Evolutionary conservation across 2,888 invertebrate species (phyloP), one percentile per base, ranked within the genome.

Genomic region (Megamerina dolium): DNA sequence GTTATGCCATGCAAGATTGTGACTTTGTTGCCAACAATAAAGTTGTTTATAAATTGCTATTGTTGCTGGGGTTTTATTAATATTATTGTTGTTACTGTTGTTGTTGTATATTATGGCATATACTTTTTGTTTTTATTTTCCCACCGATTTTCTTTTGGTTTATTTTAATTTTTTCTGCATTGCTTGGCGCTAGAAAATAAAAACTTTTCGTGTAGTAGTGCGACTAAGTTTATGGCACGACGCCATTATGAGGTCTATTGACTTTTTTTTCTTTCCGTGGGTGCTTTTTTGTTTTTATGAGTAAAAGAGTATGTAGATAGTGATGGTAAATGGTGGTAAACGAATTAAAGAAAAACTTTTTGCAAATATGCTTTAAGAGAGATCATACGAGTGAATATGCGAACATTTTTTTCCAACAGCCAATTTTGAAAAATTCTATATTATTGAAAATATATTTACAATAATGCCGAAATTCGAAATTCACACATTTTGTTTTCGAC

Each of bases 181-280:
- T 43, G 50, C 41, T 41, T 32, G 33, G 43, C 38, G 41, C 41
- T 38, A 43, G 43, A 41, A 50, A 48, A 48, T 41, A 35, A 39
- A 50, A 50, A 50, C 21, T 48, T 50, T 45, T 38, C 36, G 45
- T 41, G 47, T 45, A 30, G 38, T 50, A 50, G 45, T 50, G 48
- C 50, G 48, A 37, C 43, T 48, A 50, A 47, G 45, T 50, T 50
- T 36, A 38, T 45, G 50, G 41, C 48, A 45, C 41, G 35, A 30
- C 34, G 38, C 38, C 35, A 42, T 46, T 42, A 38, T 38, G 34
- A 35, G 39, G 39, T 38, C 38, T 32, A 37, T 29, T 37, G 41
- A 45, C 29, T 29, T 37, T 37, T 34, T 37, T 36, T 35, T 35
- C 29, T 30, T 30, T 27, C 30, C 34, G 34, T 41, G 27, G 27